A percentile compares a stretch with the other conserved stretches of the same genome.
These are phyloP conservation scores for Emys orbicularis DNA, from an alignment of 2,797 vertebrate genomes.

Conservation along the genomic window DNA sequence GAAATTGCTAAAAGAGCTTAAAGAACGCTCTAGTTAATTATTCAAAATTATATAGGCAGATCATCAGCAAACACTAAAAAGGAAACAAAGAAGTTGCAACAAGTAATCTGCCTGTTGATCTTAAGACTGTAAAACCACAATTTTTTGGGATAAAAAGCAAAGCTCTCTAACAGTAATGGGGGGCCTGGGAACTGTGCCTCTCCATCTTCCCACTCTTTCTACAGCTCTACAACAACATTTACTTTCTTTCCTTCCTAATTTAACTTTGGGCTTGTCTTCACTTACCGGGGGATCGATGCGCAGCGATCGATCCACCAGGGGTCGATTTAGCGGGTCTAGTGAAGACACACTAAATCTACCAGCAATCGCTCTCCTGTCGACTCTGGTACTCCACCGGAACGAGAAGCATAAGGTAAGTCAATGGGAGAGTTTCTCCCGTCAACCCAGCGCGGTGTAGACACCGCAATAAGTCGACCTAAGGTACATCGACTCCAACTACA, in stretches of 20 bases:
- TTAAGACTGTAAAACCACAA: conserved; percentile 14
- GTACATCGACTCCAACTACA: too few species aligned
- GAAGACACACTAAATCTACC: too few species aligned
- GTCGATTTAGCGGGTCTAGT: too few species aligned
- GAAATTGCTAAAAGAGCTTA: conserved; percentile 43
- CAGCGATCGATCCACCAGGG: too few species aligned
- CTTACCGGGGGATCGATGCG: too few species aligned
- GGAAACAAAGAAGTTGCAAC: conserved; percentile 47
- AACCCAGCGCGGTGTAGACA: too few species aligned
- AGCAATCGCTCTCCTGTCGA: too few species aligned
- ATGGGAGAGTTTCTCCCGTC: too few species aligned
- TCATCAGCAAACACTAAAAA: conserved; percentile 68
- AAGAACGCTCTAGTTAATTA: conserved; percentile 46
- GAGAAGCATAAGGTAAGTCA: too few species aligned
- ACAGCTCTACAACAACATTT: background rate
- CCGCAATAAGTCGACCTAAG: too few species aligned
- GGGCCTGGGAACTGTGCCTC: background rate
- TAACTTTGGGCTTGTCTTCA: background rate
- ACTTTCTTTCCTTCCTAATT: conserved; percentile 40
- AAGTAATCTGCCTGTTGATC: conserved; percentile 38
- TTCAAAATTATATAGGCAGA: background rate
- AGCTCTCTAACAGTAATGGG: background rate
- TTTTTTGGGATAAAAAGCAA: background rate
- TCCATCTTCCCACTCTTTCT: background rate
- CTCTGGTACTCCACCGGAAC: too few species aligned